These are phyloP conservation scores for Nemopilema nomurai DNA, from an alignment of 30 jellyfish, hydroid and myxozoan species.

Conservation along the genomic window DNA sequence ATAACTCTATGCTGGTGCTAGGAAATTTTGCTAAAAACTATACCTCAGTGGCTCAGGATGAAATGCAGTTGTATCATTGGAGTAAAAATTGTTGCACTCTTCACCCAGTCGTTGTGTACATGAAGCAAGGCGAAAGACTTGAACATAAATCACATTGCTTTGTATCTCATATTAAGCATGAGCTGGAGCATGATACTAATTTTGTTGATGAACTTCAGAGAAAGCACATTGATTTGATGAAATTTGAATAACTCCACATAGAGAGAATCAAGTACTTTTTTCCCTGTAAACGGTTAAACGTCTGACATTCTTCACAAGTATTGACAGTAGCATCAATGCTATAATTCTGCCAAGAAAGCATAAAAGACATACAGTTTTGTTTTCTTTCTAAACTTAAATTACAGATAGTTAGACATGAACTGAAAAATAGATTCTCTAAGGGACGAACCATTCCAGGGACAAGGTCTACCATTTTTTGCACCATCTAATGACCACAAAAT, in stretches of 20 bases:
- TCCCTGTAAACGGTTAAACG: slow-evolving; percentile 60
- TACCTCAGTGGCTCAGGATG: slow-evolving; percentile 55
- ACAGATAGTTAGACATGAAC: slow-evolving; percentile 19
- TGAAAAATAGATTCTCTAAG: slow-evolving; percentile 26
- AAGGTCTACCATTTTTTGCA: slow-evolving; percentile 30
- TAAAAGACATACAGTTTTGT: slow-evolving; percentile 46
- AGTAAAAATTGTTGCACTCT: slow-evolving; percentile 41
- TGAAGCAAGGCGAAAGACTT: neutral
- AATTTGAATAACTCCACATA: neutral
- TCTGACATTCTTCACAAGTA: neutral
- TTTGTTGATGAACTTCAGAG: slow-evolving; percentile 35
- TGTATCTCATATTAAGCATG: slow-evolving; percentile 74
- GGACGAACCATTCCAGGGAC: slow-evolving; percentile 74
- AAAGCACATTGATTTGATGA: neutral
- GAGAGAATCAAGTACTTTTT: slow-evolving; percentile 41
- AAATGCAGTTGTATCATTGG: slow-evolving; percentile 62
- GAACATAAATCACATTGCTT: slow-evolving; percentile 42
- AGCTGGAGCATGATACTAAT: slow-evolving; percentile 34
- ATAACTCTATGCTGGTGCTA: slow-evolving; percentile 29
- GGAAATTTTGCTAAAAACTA: slow-evolving; percentile 67
- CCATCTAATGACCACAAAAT: slow-evolving; percentile 29
- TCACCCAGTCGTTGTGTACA: slow-evolving; percentile 45
- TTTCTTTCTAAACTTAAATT: slow-evolving; percentile 22
- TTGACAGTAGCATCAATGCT: slow-evolving; percentile 39
- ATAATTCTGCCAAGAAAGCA: slow-evolving; percentile 32